Base-by-base conservation (phyloP, 2,888 invertebrate genomes). In the Drosophila diplacantha region DNA sequence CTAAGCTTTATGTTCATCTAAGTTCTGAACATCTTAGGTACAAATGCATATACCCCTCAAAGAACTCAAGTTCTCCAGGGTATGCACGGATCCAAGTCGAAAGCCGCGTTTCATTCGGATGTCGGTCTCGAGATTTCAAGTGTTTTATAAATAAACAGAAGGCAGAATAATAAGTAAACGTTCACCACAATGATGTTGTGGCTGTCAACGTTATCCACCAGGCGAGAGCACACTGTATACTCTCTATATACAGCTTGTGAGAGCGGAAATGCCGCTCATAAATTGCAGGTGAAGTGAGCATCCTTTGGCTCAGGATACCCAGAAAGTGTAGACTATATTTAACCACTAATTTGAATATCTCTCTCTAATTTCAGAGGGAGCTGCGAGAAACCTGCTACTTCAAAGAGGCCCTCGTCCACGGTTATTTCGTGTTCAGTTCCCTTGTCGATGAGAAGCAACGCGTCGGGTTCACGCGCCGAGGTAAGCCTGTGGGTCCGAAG, bases 371-470 rank as follows among this genome's bases (percentile, higher is more conserved):
- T 51, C 77, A 88, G 88, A 86, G 84, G 86, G 86, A 86, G 82
- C 81, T 85, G 76, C 83, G 85, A 81, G 85, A 84, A 77, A 86
- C 87, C 85, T 88, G 88, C 86, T 87, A 88, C 77, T 88, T 88
- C 87, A 87, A 86, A 85, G 88, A 88, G 80, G 84, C 85, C 69
- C 86, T 88, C 74, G 85, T 85, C 63, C 86, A 86, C 84, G 88
- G 88, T 85, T 87, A 87, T 86, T 86, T 85, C 85, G 87, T 87
- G 74, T 88, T 85, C 83, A 84, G 85, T 67, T 87, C 88, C 72
- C 84, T 86, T 72, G 81, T 87, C 85, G 86, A 88, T 84, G 79
- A 81, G 72, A 82, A 84, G 78, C 87, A 87, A 73, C 87, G 86
- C 69, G 85, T 88, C 79, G 88, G 87, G 72, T 88, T 88, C 84